phyloP scores from a whole-genome alignment of 30 jellyfish, hydroid and myxozoan genomes.

The Pelagia noctiluca region DNA sequence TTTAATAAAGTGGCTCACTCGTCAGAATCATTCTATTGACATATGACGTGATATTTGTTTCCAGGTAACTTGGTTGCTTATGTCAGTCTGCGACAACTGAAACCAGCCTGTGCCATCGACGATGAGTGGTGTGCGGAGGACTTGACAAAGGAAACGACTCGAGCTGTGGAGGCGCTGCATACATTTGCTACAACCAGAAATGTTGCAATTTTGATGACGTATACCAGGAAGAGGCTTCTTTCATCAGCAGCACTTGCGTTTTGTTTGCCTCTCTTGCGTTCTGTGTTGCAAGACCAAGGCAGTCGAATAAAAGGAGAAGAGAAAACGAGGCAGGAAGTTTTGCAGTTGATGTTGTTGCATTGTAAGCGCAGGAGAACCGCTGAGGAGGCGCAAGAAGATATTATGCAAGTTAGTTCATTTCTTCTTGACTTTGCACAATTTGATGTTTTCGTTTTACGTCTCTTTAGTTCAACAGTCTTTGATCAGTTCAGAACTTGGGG shows the following conservation, averaged over 20 bases:
- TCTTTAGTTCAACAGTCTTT: too few relatives aligned
- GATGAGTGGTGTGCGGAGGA: slow-evolving; percentile 83
- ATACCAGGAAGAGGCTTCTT: slow-evolving; percentile 74
- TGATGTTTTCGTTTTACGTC: neutral
- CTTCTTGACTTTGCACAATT: neutral
- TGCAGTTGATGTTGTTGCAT: slow-evolving; percentile 77
- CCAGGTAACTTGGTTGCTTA: slow-evolving; percentile 82
- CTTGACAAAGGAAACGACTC: slow-evolving; percentile 42
- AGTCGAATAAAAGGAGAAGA: slow-evolving; percentile 63
- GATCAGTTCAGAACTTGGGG: too few relatives aligned
- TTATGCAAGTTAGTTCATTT: neutral
- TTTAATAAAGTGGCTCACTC: too few relatives aligned
- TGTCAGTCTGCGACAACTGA: slow-evolving; percentile 65
- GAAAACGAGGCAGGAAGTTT: slow-evolving; percentile 60
- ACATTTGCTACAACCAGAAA: slow-evolving; percentile 78
- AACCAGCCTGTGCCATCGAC: slow-evolving; percentile 74
- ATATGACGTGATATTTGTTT: too few relatives aligned
- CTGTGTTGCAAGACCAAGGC: slow-evolving; percentile 76
- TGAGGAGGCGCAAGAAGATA: slow-evolving; percentile 1
- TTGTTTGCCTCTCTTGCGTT: slow-evolving; percentile 78
- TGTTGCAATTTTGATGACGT: slow-evolving; percentile 75
- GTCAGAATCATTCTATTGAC: too few relatives aligned
- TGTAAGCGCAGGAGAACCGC: slow-evolving; percentile 41
- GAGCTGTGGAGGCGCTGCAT: slow-evolving; percentile 66
- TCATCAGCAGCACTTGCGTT: slow-evolving; percentile 75